Conservation (phyloP, 2,113 vertebrate species). For the Prinia subflava region DNA sequence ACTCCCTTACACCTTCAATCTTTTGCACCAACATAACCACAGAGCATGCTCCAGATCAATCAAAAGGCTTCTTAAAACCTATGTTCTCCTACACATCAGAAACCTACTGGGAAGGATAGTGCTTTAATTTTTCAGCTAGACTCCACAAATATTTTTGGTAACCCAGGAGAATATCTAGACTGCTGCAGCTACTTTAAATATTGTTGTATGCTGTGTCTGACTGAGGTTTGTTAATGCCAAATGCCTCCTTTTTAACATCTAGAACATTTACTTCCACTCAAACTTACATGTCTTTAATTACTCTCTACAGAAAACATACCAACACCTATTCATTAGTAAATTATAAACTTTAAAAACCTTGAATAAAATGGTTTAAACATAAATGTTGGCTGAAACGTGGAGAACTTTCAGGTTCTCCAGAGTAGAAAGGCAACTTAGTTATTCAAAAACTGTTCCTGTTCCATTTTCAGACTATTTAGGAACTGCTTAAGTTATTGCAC, state of each 20-base stretch:
- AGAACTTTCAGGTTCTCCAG: not conserved
- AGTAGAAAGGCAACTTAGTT: not conserved
- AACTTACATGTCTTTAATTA: not conserved
- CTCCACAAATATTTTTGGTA: not conserved
- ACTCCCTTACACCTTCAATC: not conserved
- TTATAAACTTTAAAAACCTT: not conserved
- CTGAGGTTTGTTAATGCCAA: not conserved
- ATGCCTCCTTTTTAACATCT: not conserved
- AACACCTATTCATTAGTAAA: not conserved
- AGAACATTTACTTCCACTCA: not conserved
- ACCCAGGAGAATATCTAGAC: not conserved
- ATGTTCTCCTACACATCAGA: not conserved
- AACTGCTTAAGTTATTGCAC: not conserved
- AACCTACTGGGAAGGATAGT: not conserved
- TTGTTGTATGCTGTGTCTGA: not conserved
- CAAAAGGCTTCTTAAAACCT: not conserved
- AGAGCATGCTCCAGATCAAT: not conserved
- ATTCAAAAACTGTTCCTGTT: not conserved
- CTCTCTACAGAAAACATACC: not conserved
- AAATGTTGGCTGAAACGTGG: not conserved
- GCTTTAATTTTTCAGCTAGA: not conserved
- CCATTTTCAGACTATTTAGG: not conserved
- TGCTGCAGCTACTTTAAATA: not conserved
- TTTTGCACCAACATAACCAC: not conserved
- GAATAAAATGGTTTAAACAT: not conserved